Evolutionary conservation across 1,140 invertebrate genomes (phyloP).

Genomic region (Cyclina sinensis): DNA sequence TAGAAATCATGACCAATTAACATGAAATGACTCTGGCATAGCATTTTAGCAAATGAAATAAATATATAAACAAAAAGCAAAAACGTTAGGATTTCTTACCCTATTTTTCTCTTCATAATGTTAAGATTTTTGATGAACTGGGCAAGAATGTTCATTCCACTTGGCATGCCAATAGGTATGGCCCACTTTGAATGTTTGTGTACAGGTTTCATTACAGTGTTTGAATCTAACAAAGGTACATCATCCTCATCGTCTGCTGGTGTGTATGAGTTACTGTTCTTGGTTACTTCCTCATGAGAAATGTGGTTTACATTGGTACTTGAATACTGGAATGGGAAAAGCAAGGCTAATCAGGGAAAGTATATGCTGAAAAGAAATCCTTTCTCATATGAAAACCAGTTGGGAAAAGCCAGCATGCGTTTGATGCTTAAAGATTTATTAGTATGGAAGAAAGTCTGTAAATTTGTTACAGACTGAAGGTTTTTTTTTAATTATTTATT

Average conservation of each 20-base stretch:
- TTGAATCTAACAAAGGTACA: slow-evolving; percentile 14
- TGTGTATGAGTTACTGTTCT: background rate
- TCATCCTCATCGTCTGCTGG: slow-evolving; percentile 25
- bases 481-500: no score
- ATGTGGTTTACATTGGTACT: background rate
- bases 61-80: no score
- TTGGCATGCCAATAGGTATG: slow-evolving; percentile 69
- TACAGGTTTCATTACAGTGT: background rate
- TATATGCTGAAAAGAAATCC: no score
- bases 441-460: no score
- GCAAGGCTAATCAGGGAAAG: no score
- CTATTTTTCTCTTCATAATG: slow-evolving; percentile 96
- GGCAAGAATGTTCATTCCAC: slow-evolving; percentile 87
- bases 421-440: no score
- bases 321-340: background rate
- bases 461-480: no score
- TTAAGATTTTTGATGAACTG: slow-evolving; percentile 97
- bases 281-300: background rate
- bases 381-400: no score
- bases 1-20: no score
- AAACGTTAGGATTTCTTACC: slow-evolving; percentile 88
- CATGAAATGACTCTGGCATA: no score
- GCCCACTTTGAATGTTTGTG: slow-evolving; percentile 12
- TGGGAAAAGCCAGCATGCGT: no score
- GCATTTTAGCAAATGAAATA: no score